A percentile compares a stretch with the other conserved stretches of the same genome.
Conservation (phyloP, 1,140 invertebrate species). For the Magallana gigas region DNA sequence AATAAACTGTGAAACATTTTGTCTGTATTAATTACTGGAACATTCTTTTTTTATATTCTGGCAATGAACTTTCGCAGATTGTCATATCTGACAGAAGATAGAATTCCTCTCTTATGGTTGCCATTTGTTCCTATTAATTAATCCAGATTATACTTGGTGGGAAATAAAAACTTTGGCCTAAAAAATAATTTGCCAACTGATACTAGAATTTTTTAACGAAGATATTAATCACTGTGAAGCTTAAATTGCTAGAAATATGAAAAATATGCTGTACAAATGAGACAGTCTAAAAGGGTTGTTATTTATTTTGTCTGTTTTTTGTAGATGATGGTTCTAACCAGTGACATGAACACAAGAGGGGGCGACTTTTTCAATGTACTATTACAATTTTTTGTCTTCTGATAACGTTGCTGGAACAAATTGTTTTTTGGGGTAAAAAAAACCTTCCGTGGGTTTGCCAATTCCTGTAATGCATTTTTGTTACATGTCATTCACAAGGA, state of each 20-base stretch:
- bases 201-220: background rate
- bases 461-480: too few relatives aligned
- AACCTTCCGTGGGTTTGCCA: too few relatives aligned
- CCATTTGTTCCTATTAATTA: background rate
- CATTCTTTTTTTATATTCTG: conserved; percentile 3
- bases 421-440: too few relatives aligned
- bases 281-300: conserved; percentile 25
- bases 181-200: background rate
- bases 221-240: conserved; percentile 16
- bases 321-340: conserved; percentile 1
- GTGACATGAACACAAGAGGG: background rate
- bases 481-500: too few relatives aligned
- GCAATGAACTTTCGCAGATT: conserved; percentile 26
- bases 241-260: conserved; percentile 1
- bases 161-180: background rate
- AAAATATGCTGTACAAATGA: background rate
- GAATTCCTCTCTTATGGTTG: background rate
- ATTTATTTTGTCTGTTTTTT: background rate
- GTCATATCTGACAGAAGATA: background rate
- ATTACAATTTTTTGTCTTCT: too few relatives aligned
- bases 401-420: too few relatives aligned
- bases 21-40: conserved; percentile 1
- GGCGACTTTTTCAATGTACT: background rate
- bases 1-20: background rate
- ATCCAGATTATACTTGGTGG: background rate